Evolutionary conservation across 2,113 vertebrate species (phyloP), one percentile per base, ranked within the genome.

Genomic region (Crotalus horridus): DNA sequence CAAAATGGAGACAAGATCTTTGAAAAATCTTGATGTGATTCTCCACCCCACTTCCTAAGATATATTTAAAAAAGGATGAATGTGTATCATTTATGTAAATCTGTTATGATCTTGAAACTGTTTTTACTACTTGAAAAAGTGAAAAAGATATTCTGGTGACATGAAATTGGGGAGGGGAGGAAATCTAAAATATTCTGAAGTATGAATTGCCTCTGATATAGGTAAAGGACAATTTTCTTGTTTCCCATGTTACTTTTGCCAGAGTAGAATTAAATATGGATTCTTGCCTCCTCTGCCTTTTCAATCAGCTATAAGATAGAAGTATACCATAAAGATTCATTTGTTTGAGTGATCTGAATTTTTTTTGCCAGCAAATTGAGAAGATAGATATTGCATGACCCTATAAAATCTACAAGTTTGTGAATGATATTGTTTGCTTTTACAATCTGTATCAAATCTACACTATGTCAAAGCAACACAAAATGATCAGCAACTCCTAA

Each of bases 71-170:
- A 48, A 33, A 11, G 39, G 29, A 11, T 90, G 53, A 86, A 64
- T 54, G 90, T 95, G 95, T 93, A 89, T 0, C 13, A 94, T 26
- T 87, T 93, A 95, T 95, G 95, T 95, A 95, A 94, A 74, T 26
- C 94, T 93, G 74, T 93, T 93, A 95, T 91, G 46, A 46, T 48
- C 81, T 59, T 24, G 81, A 85, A 91, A 92, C 90, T 91, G 91
- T 93, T 93, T 92, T 90, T 55, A 92, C 20, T 69, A 85, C 69
- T 94, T 91, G 86, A 90, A 87, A 95, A 96, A 96, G 94, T 94
- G 86, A 94, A 95, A 95, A 94, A 95, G 93, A 95, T 93, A 93
- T 96, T 94, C 85, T 53, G 39, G 24, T 87, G 85, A 94, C 91
- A 12, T 95, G 93, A 87, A 93, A 88, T 94, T 8, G 58, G 33